A percentile compares a stretch with the other conserved stretches of the same genome.
phyloP scores from a whole-genome alignment of 2,888 invertebrate species.

The Synanthedon andrenaeformis region DNA sequence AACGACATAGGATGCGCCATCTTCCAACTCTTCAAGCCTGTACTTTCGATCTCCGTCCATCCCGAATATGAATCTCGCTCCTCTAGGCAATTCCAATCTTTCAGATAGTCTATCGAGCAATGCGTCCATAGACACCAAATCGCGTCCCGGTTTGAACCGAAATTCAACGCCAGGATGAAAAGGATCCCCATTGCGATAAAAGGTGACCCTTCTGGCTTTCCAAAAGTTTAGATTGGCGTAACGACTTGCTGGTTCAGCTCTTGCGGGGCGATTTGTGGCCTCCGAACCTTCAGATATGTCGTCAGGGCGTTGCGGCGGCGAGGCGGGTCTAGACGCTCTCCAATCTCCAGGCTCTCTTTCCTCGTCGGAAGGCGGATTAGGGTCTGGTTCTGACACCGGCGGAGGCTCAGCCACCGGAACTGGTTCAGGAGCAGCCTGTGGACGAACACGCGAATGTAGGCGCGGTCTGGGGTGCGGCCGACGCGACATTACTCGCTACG shows the following conservation, averaged over 20 bases:
- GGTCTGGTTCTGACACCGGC: conserved; percentile 47
- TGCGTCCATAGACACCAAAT: conserved; percentile 87
- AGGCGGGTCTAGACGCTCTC: conserved; percentile 51
- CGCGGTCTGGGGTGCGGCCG: conserved; percentile 51
- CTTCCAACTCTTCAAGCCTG: conserved; percentile 86
- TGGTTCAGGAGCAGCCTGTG: conserved; percentile 56
- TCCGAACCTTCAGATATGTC: conserved; percentile 62
- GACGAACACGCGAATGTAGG: conserved; percentile 47
- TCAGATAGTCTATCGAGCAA: conserved; percentile 88
- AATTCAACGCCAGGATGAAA: conserved; percentile 91
- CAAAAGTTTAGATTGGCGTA: conserved; percentile 88
- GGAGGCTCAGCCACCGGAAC: conserved; percentile 51
- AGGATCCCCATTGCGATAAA: conserved; percentile 94
- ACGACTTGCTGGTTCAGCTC: conserved; percentile 69
- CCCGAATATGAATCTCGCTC: conserved; percentile 91
- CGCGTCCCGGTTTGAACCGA: conserved; percentile 87
- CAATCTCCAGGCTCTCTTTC: conserved; percentile 68
- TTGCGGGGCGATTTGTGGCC: conserved; percentile 70
- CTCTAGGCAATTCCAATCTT: conserved; percentile 87
- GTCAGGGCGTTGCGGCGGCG: conserved; percentile 53
- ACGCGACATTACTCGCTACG: conserved; percentile 55
- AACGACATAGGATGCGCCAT: conserved; percentile 93
- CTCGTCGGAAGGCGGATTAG: conserved; percentile 57
- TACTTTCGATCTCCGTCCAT: conserved; percentile 91
- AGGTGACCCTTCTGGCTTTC: conserved; percentile 87